A percentile compares a stretch with the other conserved stretches of the same genome.
phyloP scores from a whole-genome alignment of 2,113 vertebrate species.

The Eubucco bourcierii region DNA sequence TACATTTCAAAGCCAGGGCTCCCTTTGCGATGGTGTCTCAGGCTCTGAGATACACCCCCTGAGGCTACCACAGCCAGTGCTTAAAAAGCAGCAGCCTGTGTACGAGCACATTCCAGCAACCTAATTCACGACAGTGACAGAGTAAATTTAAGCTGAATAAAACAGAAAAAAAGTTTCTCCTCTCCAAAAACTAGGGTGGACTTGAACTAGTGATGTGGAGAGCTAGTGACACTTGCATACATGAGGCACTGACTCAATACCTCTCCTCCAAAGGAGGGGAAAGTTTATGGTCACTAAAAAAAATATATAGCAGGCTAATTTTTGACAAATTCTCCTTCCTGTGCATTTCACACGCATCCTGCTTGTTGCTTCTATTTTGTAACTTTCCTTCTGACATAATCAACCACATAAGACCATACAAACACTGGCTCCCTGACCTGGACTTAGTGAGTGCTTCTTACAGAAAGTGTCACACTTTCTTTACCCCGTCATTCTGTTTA shows the following conservation, averaged over 20 bases:
- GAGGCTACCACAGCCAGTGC: neutral
- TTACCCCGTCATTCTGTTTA: neutral
- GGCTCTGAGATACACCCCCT: neutral
- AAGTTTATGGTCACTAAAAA: neutral
- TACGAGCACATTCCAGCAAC: neutral
- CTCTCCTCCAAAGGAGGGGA: neutral
- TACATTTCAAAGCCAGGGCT: slow-evolving; percentile 35
- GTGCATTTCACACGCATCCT: neutral
- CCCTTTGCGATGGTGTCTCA: neutral
- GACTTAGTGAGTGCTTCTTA: neutral
- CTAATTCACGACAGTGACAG: neutral
- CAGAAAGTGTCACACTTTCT: neutral
- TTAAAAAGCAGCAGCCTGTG: neutral
- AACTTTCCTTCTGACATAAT: neutral
- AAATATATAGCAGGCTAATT: neutral
- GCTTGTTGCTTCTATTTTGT: neutral
- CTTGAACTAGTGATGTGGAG: neutral
- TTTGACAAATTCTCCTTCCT: neutral
- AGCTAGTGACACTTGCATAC: neutral
- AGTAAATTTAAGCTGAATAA: accelerated
- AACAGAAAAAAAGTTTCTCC: neutral
- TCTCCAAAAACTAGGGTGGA: neutral
- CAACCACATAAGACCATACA: neutral
- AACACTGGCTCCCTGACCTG: neutral
- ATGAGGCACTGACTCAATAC: neutral